Base-by-base conservation (phyloP, 2,113 vertebrate genomes). In the Pseudopipra pipra region DNA sequence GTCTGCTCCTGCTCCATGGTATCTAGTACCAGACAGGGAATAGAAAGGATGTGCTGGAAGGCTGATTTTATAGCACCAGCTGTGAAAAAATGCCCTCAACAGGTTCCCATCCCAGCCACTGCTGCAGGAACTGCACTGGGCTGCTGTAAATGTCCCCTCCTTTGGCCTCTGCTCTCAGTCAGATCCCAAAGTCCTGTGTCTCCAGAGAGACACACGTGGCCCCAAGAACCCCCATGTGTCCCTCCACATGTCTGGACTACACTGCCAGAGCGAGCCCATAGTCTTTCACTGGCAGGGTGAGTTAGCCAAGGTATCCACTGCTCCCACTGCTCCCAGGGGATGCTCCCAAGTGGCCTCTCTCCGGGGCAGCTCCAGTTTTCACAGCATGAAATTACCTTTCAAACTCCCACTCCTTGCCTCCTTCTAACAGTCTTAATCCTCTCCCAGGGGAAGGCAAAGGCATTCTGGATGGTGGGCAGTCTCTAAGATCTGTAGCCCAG, bases 311-410 rank as follows among this genome's bases (percentile, higher is more conserved):
- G 47, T 27, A 44, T 5, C 16, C 61, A 1, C 37, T 18, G 56
- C 59, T 62, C 56, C 56, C 14, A 3, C 14, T 3, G 12, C 52
- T 27, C 56, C 52, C 1, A 28, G 1, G 0, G 0, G 37, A 65
- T 0, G 0, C 59, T 3, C 2, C 1, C 0, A 7, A 15, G 33
- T 21, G 31, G 6, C 5, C 15, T 11, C 46, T 51, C 33, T 49
- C 51, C 1, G 0, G 18, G 65, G 28, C 30, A 74, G 43, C 59
- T 70, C 43, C 75, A 35, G 15, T 11, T 47, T 52, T 28, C 25
- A 16, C 56, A 72, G 56, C 20, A 22, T 39, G 70, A 55, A 63
- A 46, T 59, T 33, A 35, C 33, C n/a, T 52, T 79, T 49, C 30
- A n/a, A 70, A 33, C 22, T 24, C 35, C 6, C 5, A 30, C 35